These are phyloP conservation scores for Artibeus lituratus DNA, from an alignment of 2,797 vertebrate genomes.

Conservation along the genomic window DNA sequence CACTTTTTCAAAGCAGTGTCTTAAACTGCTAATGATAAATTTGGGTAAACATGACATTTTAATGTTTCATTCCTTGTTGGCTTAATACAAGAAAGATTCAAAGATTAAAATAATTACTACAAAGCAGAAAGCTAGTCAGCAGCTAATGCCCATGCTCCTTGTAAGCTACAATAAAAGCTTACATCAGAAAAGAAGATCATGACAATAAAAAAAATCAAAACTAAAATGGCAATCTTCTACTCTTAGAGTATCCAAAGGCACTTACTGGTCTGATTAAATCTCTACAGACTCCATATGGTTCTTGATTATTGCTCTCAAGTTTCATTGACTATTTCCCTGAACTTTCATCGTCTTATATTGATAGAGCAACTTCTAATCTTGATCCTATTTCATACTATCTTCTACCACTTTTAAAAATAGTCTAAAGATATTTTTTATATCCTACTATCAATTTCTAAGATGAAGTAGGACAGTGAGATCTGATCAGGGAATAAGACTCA, in stretches of 20 bases:
- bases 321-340: background rate
- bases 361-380: background rate
- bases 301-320: background rate
- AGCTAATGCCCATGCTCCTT: background rate
- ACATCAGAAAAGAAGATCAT: constrained; percentile 18
- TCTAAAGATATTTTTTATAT: background rate
- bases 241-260: background rate
- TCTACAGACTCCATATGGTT: background rate
- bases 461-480: background rate
- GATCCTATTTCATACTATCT: background rate
- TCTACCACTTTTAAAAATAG: background rate
- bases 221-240: constrained; percentile 9
- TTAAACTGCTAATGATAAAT: constrained; percentile 61
- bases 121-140: constrained; percentile 21
- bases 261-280: background rate
- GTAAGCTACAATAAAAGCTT: constrained; percentile 2
- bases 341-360: background rate
- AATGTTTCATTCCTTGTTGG: constrained; percentile 35
- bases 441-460: background rate
- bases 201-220: constrained; percentile 40
- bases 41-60: constrained; percentile 55
- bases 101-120: constrained; percentile 63
- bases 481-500: background rate
- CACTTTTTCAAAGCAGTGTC: constrained; percentile 35
- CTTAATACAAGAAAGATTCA: constrained; percentile 51